Conservation (phyloP, 2,113 vertebrate species). For the Asarcornis scutulata region DNA sequence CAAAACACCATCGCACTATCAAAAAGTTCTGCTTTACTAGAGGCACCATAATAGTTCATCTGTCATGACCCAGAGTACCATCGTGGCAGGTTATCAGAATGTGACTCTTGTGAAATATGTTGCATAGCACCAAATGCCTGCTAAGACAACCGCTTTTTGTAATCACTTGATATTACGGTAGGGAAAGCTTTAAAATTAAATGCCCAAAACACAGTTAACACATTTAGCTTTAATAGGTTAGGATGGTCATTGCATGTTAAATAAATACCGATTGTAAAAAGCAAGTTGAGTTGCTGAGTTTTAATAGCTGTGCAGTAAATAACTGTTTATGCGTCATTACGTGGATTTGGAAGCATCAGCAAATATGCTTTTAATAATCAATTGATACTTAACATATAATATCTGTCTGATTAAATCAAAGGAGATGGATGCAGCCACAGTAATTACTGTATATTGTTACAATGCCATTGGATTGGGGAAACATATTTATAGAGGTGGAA, state of each 20-base stretch:
- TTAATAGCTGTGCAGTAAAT: conserved; percentile 64
- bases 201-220: conserved; percentile 48
- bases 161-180: conserved; percentile 15
- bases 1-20: background rate
- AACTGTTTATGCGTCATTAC: conserved; percentile 57
- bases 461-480: conserved; percentile 23
- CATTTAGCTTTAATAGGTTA: conserved; percentile 51
- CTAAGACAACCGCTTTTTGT: conserved; percentile 28
- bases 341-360: conserved; percentile 70
- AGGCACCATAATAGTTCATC: background rate
- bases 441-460: conserved; percentile 49
- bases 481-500: conserved; percentile 43
- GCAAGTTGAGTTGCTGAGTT: conserved; percentile 43
- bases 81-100: background rate
- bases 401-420: conserved; percentile 71
- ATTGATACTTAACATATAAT: conserved; percentile 65
- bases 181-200: conserved; percentile 64
- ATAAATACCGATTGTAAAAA: conserved; percentile 69
- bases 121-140: background rate
- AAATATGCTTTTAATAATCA: conserved; percentile 74
- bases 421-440: conserved; percentile 53
- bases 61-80: background rate
- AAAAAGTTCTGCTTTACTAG: background rate
- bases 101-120: background rate
- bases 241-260: conserved; percentile 66